Evolutionary conservation across 2,888 invertebrate genomes (phyloP).

Genomic region (Brachypalpus laphriformis): DNA sequence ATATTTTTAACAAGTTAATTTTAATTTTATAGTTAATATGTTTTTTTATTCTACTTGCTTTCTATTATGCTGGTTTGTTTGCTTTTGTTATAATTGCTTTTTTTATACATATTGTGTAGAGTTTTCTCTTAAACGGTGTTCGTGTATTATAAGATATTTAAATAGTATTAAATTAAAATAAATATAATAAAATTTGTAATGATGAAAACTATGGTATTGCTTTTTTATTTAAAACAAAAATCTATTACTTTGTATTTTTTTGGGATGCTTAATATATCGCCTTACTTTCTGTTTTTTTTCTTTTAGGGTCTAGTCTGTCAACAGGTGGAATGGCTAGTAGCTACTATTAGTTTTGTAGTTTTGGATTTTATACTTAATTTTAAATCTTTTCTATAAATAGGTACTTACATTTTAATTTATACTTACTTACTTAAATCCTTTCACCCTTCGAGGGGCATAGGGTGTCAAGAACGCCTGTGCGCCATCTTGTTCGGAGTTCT

Average conservation of each 20-base stretch:
- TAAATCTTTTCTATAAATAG: not conserved
- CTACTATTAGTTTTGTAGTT: not conserved
- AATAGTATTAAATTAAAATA: slow-evolving; percentile 28
- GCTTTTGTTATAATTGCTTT: slow-evolving; percentile 38
- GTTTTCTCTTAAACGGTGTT: slow-evolving; percentile 25
- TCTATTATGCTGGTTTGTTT: slow-evolving; percentile 47
- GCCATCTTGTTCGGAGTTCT: too few relatives aligned
- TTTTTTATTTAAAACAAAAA: slow-evolving; percentile 42
- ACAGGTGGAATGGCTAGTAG: not conserved
- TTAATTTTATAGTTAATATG: slow-evolving; percentile 1
- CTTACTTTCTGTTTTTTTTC: slow-evolving; percentile 28
- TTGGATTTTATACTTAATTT: not conserved
- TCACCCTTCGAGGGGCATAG: too few relatives aligned
- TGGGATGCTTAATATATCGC: not conserved
- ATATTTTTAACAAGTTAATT: not conserved
- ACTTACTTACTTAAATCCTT: too few relatives aligned
- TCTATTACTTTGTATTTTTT: not conserved
- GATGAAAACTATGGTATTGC: slow-evolving; percentile 13
- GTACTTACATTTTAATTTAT: too few relatives aligned
- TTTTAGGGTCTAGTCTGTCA: not conserved
- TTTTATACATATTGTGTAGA: slow-evolving; percentile 28
- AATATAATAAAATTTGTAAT: slow-evolving; percentile 39
- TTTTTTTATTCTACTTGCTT: slow-evolving; percentile 28
- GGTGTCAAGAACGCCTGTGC: too few relatives aligned
- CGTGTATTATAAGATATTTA: slow-evolving; percentile 18